Base-by-base conservation (phyloP, 2,113 vertebrate species). In the Charina bottae region DNA sequence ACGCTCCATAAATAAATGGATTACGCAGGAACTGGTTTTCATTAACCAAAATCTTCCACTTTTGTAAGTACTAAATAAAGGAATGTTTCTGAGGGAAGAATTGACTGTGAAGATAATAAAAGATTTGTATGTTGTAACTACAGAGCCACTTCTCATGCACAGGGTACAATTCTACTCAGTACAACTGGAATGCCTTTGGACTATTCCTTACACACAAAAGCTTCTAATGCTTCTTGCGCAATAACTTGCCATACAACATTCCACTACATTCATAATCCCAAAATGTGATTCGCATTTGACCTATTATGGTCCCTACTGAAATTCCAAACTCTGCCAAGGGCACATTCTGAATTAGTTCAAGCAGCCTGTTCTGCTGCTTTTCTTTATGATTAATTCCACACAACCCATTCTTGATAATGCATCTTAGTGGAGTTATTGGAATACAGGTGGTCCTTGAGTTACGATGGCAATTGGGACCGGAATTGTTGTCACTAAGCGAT, bases 31-130 rank as follows among this genome's bases (percentile, higher is more conserved):
- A 49, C 54, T 90, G 60, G 54, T 17, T 37, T 87, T 92, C 88
- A 53, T 89, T 72, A 68, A 86, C 49, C 24, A 28, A 90, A 62
- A 58, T 83, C 8, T 42, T 60, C 37, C 58, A 49, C 10, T 92
- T 59, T 87, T 87, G 6, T 33, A 42, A 91, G 33, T 49, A 19
- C 64, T 59, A 17, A 78, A 68, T 64, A 85, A 91, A 88, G 15
- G 87, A 91, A n/a, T 46, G 33, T 49, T 28, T 58, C 86, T 88
- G 24, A n/a, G 60, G 59, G 21, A 86, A 53, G 53, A 91, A 88
- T 78, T 78, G 23, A 68, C 49, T 28, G 7, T 23, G 33, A 55
- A 78, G 15, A 88, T 85, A 58, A 72, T 54, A 37, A 90, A 78
- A 9, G 33, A 90, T n/a, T 83, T 33, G 28, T 21, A 23, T 17